Evolutionary conservation across 1,140 invertebrate genomes (phyloP), one percentile per base, ranked within the genome.

Genomic region (Penaeus vannamei): DNA sequence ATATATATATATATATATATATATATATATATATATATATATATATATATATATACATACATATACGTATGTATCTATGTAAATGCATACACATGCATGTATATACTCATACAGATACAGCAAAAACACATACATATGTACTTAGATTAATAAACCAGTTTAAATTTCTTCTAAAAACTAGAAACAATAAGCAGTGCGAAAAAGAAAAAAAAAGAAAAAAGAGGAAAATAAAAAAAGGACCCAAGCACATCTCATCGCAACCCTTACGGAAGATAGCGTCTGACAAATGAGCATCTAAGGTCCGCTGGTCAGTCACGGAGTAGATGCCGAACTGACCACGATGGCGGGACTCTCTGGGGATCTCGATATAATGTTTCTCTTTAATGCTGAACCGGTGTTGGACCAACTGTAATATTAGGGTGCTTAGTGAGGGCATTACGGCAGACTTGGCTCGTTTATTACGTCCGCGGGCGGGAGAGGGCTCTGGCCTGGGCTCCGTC

Each of bases 401-500:
- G 87, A 89, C 87, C 87, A 80, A 59, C 82, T 89, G 87, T 89
- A 89, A 85, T 89, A 89, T 89, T 89, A 89, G 87, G 87, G 72
- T 84, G 87, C 87, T 89, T 89, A 89, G 87, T 66, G 87, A 62
- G 62, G 86, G 86, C 86, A 88, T 88, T 88, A 88, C 80, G 86
- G 66, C 60, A 36, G 82, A 66, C 80, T 72, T 89, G 87, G 53
- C 53, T 89, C 72, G 81, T 89, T 89, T 89, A 84, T 89, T 84
- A 53, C 69, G 62, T 20, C 53, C n/a, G 32, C 84, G 17, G 62
- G 60, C 42, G 82, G n/a, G 61, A 42, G 84, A 66, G 61, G 46
- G 77, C 22, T 4, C 23, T 32, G 42, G 81, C 76, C 76, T 36
- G 22, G 22, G 72, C 46, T 77, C 85, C 85, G 46, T 80, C 64